A percentile compares a stretch with the other conserved stretches of the same genome.
Evolutionary conservation across 1,140 invertebrate genomes (phyloP).

Genomic region (Drosophila miranda): DNA sequence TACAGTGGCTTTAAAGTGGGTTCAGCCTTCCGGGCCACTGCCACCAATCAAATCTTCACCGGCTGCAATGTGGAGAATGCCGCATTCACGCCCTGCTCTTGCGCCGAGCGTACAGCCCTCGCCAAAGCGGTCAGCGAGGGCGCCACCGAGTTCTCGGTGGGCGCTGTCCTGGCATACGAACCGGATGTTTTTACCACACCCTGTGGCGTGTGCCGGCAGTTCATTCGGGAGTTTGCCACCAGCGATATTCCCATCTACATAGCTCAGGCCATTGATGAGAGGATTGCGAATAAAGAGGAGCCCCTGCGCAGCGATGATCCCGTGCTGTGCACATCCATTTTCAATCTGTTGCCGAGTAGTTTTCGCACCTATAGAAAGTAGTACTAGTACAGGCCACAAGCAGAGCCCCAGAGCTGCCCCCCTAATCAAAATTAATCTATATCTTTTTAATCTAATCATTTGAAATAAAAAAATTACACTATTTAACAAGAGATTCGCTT

Average conservation of each 20-base stretch:
- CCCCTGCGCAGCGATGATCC: slow-evolving; percentile 47
- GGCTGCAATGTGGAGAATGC: slow-evolving; percentile 97
- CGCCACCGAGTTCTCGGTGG: slow-evolving; percentile 87
- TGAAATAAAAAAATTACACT: slow-evolving; percentile 53
- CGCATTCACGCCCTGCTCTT: slow-evolving; percentile 90
- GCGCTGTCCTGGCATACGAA: slow-evolving; percentile 89
- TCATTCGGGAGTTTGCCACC: slow-evolving; percentile 89
- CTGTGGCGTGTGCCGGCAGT: slow-evolving; percentile 96
- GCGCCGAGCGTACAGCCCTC: slow-evolving; percentile 95
- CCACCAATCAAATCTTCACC: slow-evolving; percentile 85
- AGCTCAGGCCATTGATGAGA: slow-evolving; percentile 85
- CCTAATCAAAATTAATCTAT: slow-evolving; percentile 33
- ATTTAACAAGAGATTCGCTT: not conserved
- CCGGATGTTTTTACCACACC: slow-evolving; percentile 88
- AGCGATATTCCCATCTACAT: slow-evolving; percentile 88
- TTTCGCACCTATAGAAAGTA: slow-evolving; percentile 66
- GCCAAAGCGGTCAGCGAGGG: slow-evolving; percentile 94
- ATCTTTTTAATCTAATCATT: slow-evolving; percentile 47
- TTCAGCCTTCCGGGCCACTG: slow-evolving; percentile 89
- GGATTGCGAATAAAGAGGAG: slow-evolving; percentile 43
- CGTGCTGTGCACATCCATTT: slow-evolving; percentile 86
- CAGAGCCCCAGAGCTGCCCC: not conserved
- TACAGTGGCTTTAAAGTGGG: slow-evolving; percentile 97
- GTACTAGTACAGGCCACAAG: not conserved
- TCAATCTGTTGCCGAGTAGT: slow-evolving; percentile 85